Evolutionary conservation across 2,113 vertebrate species (phyloP).

Genomic region (Danionella cerebrum): DNA sequence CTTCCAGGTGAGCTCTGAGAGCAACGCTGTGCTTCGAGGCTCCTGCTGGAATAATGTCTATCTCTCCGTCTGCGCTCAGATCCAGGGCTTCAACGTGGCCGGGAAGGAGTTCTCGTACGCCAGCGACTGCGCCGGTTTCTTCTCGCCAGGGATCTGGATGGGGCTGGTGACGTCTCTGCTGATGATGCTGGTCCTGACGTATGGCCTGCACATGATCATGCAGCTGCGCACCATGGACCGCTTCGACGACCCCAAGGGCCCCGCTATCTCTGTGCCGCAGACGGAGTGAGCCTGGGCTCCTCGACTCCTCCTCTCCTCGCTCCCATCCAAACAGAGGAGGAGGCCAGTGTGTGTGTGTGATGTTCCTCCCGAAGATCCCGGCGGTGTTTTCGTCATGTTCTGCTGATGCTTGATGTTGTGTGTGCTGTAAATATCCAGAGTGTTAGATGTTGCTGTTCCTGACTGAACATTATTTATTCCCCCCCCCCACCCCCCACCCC

Average conservation of each 20-base stretch:
- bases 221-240: slow-evolving; percentile 83
- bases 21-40: not conserved
- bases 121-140: slow-evolving; percentile 78
- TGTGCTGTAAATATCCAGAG: too few relatives aligned
- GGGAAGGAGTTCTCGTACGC: slow-evolving; percentile 75
- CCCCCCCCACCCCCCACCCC: too few relatives aligned
- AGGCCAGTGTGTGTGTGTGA: too few relatives aligned
- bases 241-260: slow-evolving; percentile 76
- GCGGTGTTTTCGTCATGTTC: too few relatives aligned
- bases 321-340: too few relatives aligned
- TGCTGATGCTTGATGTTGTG: too few relatives aligned
- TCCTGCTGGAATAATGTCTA: not conserved
- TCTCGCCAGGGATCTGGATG: slow-evolving; percentile 84
- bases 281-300: too few relatives aligned
- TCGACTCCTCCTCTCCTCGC: too few relatives aligned
- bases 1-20: slow-evolving; percentile 68
- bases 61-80: slow-evolving; percentile 56
- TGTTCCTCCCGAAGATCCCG: too few relatives aligned
- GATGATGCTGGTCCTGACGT: slow-evolving; percentile 83
- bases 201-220: slow-evolving; percentile 86
- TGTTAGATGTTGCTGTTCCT: too few relatives aligned
- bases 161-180: slow-evolving; percentile 80
- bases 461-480: too few relatives aligned
- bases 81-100: slow-evolving; percentile 81
- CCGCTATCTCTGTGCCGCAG: slow-evolving; percentile 64